Evolutionary conservation across 2,113 vertebrate genomes (phyloP), one percentile per base, ranked within the genome.

Genomic region (Rousettus leschenaultii): DNA sequence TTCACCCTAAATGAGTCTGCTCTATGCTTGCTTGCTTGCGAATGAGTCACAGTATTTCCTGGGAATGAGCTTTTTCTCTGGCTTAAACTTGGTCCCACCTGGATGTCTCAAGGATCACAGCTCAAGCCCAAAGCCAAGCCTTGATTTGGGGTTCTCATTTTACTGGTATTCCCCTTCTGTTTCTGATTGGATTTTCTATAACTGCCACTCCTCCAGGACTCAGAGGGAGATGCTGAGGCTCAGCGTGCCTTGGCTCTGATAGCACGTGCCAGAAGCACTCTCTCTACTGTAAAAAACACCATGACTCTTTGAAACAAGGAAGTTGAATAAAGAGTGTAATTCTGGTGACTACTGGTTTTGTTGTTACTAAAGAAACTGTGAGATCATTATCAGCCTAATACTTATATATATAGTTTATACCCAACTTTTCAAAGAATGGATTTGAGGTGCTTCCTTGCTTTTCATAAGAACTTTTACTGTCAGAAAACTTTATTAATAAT

Each of bases 261-360:
- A 16, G 30, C 33, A 59, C 40, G 15, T 24, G 30, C 61, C n/a
- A n/a, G 38, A 61, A 89, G 48, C 55, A 28, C 28, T 77, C 30
- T 89, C 26, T 85, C 1, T 78, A 24, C 43, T 51, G 7, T 74
- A 28, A 45, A 53, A 90, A 80, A 38, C 35, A 12, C 24, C 33
- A 6, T 33, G 30, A 77, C 38, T 71, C 55, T 70, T 86, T 45
- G 73, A 93, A 84, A 53, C 38, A 74, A 89, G 59, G 22, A 86
- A 87, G 51, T 24, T 45, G 65, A 95, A 80, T 96, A 90, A 96
- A 97, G 53, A 92, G 43, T 71, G 79, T 86, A 61, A 94, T 93
- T 83, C 18, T 79, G 15, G 14, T 70, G 38, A 45, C 51, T 82
- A 3, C 9, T 87, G 26, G 38, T 57, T 79, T 26, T 94, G 12